A percentile compares a stretch with the other conserved stretches of the same genome.
Evolutionary conservation across 2,888 invertebrate species (phyloP).

Genomic region (Deilephila porcellus): DNA sequence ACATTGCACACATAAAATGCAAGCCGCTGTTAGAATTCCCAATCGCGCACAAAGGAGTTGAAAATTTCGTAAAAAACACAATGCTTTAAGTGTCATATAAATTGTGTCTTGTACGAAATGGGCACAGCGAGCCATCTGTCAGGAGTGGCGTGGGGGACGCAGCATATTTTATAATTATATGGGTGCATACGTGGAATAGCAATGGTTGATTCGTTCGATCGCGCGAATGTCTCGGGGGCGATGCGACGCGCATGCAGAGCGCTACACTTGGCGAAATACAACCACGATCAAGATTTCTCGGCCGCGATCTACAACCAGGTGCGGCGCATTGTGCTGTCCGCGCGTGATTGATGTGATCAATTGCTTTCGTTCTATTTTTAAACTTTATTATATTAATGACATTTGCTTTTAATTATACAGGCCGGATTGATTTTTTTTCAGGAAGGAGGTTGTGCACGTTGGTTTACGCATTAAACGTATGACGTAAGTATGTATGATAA

Average conservation of each 20-base stretch:
- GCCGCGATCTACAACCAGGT: constrained; percentile 80
- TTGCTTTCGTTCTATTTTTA: constrained; percentile 50
- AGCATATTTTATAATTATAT: constrained; percentile 78
- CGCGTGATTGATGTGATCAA: constrained; percentile 51
- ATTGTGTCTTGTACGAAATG: constrained; percentile 65
- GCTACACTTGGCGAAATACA: constrained; percentile 46
- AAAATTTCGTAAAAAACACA: constrained; percentile 77
- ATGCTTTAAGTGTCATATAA: constrained; percentile 74
- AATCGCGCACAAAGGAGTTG: constrained; percentile 60
- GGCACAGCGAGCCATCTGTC: constrained; percentile 71
- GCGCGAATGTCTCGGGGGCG: constrained; percentile 67
- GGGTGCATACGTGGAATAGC: constrained; percentile 62
- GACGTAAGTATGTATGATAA: not conserved
- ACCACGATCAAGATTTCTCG: constrained; percentile 69
- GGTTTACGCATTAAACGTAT: not conserved
- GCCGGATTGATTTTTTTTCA: constrained; percentile 31
- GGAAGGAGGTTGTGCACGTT: not conserved
- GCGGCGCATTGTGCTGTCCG: constrained; percentile 41
- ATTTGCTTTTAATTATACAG: constrained; percentile 48
- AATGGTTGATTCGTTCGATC: constrained; percentile 56
- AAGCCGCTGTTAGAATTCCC: constrained; percentile 66
- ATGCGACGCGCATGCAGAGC: constrained; percentile 70
- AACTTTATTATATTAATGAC: constrained; percentile 46
- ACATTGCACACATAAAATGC: constrained; percentile 72
- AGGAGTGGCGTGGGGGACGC: constrained; percentile 56